Evolutionary conservation across 1,140 invertebrate genomes (phyloP).

Genomic region (Bombus soroeensis): DNA sequence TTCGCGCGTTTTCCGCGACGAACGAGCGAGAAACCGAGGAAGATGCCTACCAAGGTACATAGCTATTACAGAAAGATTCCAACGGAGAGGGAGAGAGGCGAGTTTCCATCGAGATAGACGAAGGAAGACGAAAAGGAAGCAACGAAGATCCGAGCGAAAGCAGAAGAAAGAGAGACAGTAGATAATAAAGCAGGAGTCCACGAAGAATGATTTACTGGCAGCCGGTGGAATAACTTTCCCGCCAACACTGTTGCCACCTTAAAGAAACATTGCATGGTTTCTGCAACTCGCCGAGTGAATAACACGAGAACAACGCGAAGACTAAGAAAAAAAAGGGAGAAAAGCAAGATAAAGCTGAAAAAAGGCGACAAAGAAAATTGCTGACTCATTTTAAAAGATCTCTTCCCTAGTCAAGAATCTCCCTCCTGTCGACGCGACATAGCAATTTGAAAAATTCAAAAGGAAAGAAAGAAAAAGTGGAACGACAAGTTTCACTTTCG

Average conservation of each 20-base stretch:
- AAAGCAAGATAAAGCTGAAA: too few species aligned
- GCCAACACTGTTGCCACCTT: constrained; percentile 79
- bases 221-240: constrained; percentile 78
- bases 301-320: not conserved
- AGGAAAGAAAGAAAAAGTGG: constrained; percentile 17
- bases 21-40: not conserved
- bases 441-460: not conserved
- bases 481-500: constrained; percentile 25
- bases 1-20: constrained; percentile 39
- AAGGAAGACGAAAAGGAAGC: constrained; percentile 42
- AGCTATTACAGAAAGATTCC: constrained; percentile 24
- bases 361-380: not conserved
- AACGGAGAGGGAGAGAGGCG: not conserved
- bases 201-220: constrained; percentile 78
- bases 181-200: constrained; percentile 79
- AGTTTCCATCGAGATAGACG: constrained; percentile 22
- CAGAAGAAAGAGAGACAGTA: constrained; percentile 63
- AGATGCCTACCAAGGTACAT: not conserved
- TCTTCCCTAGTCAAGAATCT: not conserved
- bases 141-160: constrained; percentile 8
- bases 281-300: constrained; percentile 11
- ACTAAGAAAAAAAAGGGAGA: not conserved
- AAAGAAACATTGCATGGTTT: constrained; percentile 67
- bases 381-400: constrained; percentile 4
- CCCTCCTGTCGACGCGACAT: not conserved